Conservation (phyloP, 2,113 vertebrate species). For the Passer montanus region DNA sequence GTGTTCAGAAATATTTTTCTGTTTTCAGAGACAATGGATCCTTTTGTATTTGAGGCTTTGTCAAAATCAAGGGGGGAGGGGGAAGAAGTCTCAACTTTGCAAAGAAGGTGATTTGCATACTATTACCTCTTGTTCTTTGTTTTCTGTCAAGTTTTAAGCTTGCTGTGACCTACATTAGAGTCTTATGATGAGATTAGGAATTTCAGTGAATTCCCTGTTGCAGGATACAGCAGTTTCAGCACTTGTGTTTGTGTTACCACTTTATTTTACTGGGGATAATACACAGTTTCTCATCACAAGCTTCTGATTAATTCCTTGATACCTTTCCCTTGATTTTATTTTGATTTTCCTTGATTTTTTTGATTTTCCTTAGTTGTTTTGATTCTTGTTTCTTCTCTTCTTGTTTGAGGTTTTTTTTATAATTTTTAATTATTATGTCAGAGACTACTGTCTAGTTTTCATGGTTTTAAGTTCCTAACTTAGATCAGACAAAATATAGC, state of each 20-base stretch:
- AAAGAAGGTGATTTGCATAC: conserved; percentile 45
- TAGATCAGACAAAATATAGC: neutral
- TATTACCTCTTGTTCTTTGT: conserved; percentile 50
- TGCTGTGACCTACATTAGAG: conserved; percentile 74
- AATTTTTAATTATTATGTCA: neutral
- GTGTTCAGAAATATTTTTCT: neutral
- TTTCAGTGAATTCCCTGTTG: conserved; percentile 23
- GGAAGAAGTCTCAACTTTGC: neutral
- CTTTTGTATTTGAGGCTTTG: conserved; percentile 1
- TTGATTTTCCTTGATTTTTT: neutral
- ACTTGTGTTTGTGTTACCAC: neutral
- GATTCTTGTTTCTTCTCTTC: neutral
- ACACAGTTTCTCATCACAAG: neutral
- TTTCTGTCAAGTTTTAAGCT: conserved; percentile 67
- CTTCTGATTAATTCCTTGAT: neutral
- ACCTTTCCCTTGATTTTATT: neutral
- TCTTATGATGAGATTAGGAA: conserved; percentile 59
- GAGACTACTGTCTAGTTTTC: neutral
- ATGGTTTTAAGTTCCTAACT: neutral
- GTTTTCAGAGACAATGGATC: neutral
- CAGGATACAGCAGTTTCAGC: neutral
- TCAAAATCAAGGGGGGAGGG: neutral
- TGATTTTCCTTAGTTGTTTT: neutral
- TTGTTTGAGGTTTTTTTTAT: neutral
- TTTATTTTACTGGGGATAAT: conserved; percentile 50